Evolutionary conservation across 2,797 vertebrate species (phyloP), one percentile per base, ranked within the genome.

Genomic region (Sandelia bainsii): DNA sequence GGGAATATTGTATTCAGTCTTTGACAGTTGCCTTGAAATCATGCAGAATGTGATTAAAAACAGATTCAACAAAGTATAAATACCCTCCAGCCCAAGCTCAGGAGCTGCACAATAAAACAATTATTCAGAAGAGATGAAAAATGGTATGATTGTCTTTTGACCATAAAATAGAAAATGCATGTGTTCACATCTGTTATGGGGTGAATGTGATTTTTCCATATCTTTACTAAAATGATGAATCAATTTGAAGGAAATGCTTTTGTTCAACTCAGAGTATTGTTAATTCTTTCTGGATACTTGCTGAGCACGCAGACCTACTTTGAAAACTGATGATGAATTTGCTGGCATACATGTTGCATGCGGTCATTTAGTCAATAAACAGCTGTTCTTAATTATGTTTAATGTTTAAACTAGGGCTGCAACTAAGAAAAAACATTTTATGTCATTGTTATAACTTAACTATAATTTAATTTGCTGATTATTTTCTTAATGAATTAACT

Each of bases 1-100:
- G 69, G 64, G 76, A 83, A 78, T 80, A 73, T 77, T 87, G 66
- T 91, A 76, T 86, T 85, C 61, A 58, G 42, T 54, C 62, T 75
- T 79, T 37, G 8, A 62, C 63, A 74, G 69, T 62, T 79, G 65
- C 49, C 59, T 81, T 78, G 62, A 80, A 80, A 60, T 79, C 8
- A 69, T 67, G 42, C 46, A 77, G 51, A 62, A 50, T 62, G 46
- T 75, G 73, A 79, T 70, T 57, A 64, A 72, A 80, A 84, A 77
- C 61, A 62, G 77, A 67, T 62, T 72, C 11, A 65, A 27, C 69
- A 69, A 65, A 68, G 13, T 22, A 23, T 32, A 50, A 65, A 80
- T 27, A 32, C 5, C 50, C 60, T 68, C 11, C 53, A 64, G 46
- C 50, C 16, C 14, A 64, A 56, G 42, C 61, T 27, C 39, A 60